Evolutionary conservation across 2,888 invertebrate genomes (phyloP).

Genomic region (Pharmacophagus antenor): DNA sequence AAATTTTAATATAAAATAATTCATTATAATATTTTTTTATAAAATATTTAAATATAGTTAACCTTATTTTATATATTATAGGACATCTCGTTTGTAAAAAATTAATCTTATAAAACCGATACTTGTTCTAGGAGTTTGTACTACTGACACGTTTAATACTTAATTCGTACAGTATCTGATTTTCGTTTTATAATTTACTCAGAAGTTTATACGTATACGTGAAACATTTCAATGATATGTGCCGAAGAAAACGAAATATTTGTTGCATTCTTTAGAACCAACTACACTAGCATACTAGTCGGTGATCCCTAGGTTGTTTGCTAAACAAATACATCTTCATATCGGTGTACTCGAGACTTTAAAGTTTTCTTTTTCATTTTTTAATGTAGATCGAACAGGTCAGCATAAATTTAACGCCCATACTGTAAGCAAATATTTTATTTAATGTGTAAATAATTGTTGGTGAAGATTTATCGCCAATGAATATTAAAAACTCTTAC

Average conservation of each 20-base stretch:
- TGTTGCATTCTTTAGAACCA: neutral
- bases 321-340: neutral
- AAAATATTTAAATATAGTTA: too few species aligned
- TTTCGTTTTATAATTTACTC: neutral
- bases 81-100: too few species aligned
- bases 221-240: neutral
- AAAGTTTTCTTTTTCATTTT: neutral
- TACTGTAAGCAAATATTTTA: too few species aligned
- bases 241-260: neutral
- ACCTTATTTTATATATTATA: too few species aligned
- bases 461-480: neutral
- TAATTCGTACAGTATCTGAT: too few species aligned
- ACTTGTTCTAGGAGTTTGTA: too few species aligned
- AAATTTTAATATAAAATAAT: too few species aligned
- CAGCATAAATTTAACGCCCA: too few species aligned
- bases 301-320: neutral
- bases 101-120: too few species aligned
- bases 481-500: neutral
- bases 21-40: too few species aligned
- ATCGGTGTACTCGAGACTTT: neutral
- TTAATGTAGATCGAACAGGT: too few species aligned
- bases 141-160: too few species aligned
- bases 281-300: neutral
- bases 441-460: neutral
- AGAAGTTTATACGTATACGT: neutral